Percentiles rank a stretch among this genome's conserved stretches.
phyloP scores from a whole-genome alignment of 1,140 invertebrate genomes.

The Caenorhabditis tropicalis region DNA sequence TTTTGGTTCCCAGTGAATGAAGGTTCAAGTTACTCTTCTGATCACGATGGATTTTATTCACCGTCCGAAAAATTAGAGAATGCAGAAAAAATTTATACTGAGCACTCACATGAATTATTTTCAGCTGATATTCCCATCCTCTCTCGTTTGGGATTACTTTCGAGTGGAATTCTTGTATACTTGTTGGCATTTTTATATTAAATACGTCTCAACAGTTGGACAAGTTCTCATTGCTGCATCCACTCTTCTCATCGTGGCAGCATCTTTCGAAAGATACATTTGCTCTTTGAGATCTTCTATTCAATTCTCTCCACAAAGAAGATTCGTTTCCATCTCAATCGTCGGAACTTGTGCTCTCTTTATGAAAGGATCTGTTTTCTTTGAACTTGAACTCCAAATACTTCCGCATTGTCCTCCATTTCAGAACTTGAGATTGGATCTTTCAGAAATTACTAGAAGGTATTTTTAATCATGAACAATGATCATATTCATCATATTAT shows the following conservation, averaged over 20 bases:
- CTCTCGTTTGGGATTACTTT: conserved; percentile 30
- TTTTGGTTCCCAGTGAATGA: neutral
- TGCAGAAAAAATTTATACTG: too few species aligned
- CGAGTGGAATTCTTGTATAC: conserved; percentile 24
- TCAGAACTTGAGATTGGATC: conserved; percentile 26
- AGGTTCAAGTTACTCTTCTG: too few species aligned
- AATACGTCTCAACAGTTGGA: conserved; percentile 39
- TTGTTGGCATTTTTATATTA: conserved; percentile 38
- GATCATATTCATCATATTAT: neutral
- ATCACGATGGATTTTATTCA: too few species aligned
- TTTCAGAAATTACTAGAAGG: conserved; percentile 31
- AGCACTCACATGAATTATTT: too few species aligned
- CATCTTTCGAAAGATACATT: conserved; percentile 42
- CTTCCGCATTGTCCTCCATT: conserved; percentile 23
- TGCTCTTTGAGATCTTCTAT: conserved; percentile 24
- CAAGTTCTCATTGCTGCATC: conserved; percentile 43
- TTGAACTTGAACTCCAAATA: conserved; percentile 10
- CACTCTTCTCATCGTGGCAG: conserved; percentile 39
- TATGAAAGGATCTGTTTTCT: conserved; percentile 38
- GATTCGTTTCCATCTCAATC: neutral
- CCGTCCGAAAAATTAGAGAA: too few species aligned
- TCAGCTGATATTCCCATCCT: conserved; percentile 39
- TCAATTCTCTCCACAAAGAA: neutral
- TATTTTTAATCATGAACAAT: neutral
- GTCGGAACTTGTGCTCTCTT: conserved; percentile 19